A percentile compares a stretch with the other conserved stretches of the same genome.
These are phyloP conservation scores for Rhagonycha fulva DNA, from an alignment of 2,888 invertebrate species.

Conservation along the genomic window DNA sequence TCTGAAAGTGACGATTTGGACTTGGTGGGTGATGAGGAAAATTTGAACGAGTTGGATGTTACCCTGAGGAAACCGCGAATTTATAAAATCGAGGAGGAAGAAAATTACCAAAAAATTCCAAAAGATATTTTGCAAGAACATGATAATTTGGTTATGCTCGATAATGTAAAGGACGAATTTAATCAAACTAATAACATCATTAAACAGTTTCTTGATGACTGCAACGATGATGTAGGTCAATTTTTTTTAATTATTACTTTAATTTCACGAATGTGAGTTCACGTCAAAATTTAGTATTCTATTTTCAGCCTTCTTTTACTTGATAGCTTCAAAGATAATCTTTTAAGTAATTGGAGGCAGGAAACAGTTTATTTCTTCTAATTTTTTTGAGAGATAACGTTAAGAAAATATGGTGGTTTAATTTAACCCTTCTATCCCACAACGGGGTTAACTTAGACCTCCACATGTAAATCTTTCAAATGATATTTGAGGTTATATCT, in stretches of 20 bases:
- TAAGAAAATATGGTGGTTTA: background rate
- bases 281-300: background rate
- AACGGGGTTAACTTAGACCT: background rate
- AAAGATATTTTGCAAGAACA: background rate
- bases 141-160: background rate
- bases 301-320: background rate
- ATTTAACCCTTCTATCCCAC: too few relatives aligned
- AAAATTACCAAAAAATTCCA: background rate
- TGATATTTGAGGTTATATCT: too few relatives aligned
- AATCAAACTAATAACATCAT: constrained; percentile 39
- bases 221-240: constrained; percentile 46
- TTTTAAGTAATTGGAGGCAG: background rate
- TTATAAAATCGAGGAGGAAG: background rate
- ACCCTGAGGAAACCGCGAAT: background rate
- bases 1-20: constrained; percentile 19
- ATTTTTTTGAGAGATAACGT: background rate
- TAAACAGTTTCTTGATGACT: constrained; percentile 45
- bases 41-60: background rate
- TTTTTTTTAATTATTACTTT: constrained; percentile 14
- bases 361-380: background rate
- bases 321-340: background rate
- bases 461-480: too few relatives aligned
- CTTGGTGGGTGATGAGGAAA: background rate
- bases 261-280: background rate
- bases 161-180: background rate